Evolutionary conservation across 2,888 invertebrate genomes (phyloP), one percentile per base, ranked within the genome.

Genomic region (Eledona agricola): DNA sequence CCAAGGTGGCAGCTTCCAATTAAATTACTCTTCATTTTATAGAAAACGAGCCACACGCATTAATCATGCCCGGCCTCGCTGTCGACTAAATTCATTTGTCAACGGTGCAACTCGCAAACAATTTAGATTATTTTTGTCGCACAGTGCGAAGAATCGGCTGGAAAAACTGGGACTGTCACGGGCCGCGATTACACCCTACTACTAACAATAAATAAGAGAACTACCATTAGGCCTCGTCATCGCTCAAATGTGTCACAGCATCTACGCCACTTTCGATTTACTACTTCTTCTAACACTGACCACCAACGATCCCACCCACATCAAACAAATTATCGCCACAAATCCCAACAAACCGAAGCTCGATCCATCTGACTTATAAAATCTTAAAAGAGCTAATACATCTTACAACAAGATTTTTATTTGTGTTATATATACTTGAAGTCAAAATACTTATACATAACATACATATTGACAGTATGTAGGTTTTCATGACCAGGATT

Each of bases 91-190:
- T 64, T 65, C 64, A 66, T 66, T 66, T 66, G 64, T 65, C 66
- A 66, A 62, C 62, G 58, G 63, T 65, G 64, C 62, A 64, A 60
- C 64, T 64, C 60, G 62, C 62, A 65, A 65, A 65, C 66, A 65
- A 65, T 66, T 66, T 66, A 64, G 62, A 65, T 66, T 65, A 66
- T 66, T 66, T 66, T 66, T 65, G 63, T 64, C 54, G 52, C 51
- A 45, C 47, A 52, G 49, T 53, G 60, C 58, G 62, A 63, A 60
- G 63, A 65, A 63, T 64, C 62, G 59, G 20, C 42, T 57, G 58
- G 60, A 65, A 64, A 64, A 64, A 62, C 59, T 61, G 42, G 43
- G 26, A 20, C 59, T 57, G 58, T 58, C 55, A 59, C 34, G 43
- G 55, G 37, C 26, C 35, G 29, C 46, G 50, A 57, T 56, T 53